Evolutionary conservation across 2,797 vertebrate species (phyloP).

Genomic region (Ctenosaura bakeri): DNA sequence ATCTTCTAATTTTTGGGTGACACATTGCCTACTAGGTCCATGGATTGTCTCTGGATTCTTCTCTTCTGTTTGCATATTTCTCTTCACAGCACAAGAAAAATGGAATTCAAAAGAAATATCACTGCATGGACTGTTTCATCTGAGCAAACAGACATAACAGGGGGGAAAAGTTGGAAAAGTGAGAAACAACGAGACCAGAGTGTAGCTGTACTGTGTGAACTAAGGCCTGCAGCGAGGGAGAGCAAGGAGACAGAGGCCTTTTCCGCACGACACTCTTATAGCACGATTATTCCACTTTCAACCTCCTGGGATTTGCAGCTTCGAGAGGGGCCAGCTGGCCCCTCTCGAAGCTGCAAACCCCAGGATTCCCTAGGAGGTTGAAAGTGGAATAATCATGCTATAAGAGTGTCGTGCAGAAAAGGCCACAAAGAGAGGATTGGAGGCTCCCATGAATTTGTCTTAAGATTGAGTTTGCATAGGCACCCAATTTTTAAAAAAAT

Average conservation of each 20-base stretch:
- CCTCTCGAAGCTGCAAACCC: no score
- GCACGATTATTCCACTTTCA: no score
- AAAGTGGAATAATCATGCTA: no score
- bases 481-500: background rate
- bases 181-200: slow-evolving; percentile 49
- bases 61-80: background rate
- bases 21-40: no score
- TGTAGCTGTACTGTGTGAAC: slow-evolving; percentile 45
- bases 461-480: slow-evolving; percentile 14
- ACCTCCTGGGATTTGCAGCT: no score
- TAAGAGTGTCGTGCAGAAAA: no score
- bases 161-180: slow-evolving; percentile 11
- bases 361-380: no score
- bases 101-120: slow-evolving; percentile 7
- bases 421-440: slow-evolving; percentile 17
- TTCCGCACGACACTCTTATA: no score
- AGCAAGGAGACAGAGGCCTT: background rate
- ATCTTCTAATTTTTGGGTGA: no score
- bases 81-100: background rate
- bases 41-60: background rate
- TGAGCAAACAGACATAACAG: slow-evolving; percentile 17
- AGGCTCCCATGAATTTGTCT: slow-evolving; percentile 29
- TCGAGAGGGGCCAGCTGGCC: no score
- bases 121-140: slow-evolving; percentile 26
- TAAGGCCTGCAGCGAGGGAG: background rate